phyloP scores from a whole-genome alignment of 1,140 invertebrate genomes.

The Drosophila equinoxialis region DNA sequence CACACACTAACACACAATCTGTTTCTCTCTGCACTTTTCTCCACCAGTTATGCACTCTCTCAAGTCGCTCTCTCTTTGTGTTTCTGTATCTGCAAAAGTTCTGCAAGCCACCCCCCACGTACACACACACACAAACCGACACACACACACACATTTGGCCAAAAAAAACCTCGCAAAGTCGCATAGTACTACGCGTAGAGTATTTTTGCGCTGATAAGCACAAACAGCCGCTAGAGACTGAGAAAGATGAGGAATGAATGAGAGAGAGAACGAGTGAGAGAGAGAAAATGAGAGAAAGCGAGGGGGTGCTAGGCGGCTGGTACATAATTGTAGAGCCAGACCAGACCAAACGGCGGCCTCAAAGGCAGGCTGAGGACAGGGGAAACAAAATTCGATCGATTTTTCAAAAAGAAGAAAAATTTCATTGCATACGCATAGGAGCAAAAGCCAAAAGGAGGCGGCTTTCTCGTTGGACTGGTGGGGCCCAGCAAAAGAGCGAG shows the following conservation, averaged over 20 bases:
- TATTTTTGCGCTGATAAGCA: constrained; percentile 14
- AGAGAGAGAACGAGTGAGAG: constrained; percentile 44
- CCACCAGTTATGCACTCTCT: too few species aligned
- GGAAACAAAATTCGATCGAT: constrained; percentile 66
- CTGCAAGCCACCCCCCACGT: constrained; percentile 38
- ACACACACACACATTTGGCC: constrained; percentile 6
- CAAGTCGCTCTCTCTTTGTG: constrained; percentile 13
- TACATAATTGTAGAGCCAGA: constrained; percentile 62
- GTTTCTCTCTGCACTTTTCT: background rate
- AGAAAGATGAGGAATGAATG: background rate
- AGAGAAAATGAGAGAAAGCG: constrained; percentile 22
- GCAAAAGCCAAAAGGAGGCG: constrained; percentile 39
- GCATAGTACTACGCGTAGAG: constrained; percentile 6
- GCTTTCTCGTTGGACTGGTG: constrained; percentile 46
- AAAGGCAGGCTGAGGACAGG: background rate
- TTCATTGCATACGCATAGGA: constrained; percentile 75
- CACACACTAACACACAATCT: constrained; percentile 10
- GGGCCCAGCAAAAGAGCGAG: constrained; percentile 33
- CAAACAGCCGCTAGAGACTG: background rate
- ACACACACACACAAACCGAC: constrained; percentile 12
- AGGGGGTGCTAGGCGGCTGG: constrained; percentile 1
- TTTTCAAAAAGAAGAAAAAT: constrained; percentile 68
- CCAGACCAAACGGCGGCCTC: constrained; percentile 12
- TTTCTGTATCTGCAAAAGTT: constrained; percentile 47
- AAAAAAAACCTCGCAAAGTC: constrained; percentile 2